Conservation (phyloP, 2,797 vertebrate species). For the Erethizon dorsatum region DNA sequence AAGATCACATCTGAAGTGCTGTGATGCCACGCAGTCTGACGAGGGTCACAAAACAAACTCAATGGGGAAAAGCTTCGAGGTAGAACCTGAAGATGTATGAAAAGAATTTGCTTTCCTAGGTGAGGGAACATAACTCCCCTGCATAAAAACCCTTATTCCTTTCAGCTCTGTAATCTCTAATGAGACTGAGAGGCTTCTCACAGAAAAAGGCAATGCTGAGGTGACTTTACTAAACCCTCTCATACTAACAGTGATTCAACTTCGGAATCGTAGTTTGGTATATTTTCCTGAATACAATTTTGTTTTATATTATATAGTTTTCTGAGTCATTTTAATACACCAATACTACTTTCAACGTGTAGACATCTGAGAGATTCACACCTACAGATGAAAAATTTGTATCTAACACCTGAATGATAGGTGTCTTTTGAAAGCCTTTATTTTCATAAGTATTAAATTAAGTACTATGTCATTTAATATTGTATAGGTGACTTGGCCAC, state of each 20-base stretch:
- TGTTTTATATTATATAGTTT: constrained; percentile 18
- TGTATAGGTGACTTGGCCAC: not conserved
- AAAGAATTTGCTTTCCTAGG: constrained; percentile 8
- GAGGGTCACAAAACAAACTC: not conserved
- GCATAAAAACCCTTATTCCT: not conserved
- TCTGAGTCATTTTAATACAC: not conserved
- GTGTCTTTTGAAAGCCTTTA: not conserved
- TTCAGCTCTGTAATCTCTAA: not conserved
- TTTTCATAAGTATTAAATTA: constrained; percentile 10
- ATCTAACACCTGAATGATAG: not conserved
- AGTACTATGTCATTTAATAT: not conserved
- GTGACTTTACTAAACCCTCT: not conserved
- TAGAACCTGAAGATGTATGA: not conserved
- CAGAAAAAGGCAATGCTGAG: not conserved
- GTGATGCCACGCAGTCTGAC: not conserved
- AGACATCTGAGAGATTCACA: not conserved
- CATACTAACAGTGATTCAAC: not conserved
- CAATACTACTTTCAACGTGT: constrained; percentile 5
- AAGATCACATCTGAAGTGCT: not conserved
- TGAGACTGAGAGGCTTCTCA: not conserved
- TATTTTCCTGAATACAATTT: not conserved
- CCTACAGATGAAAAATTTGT: constrained; percentile 16
- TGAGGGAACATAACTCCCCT: not conserved
- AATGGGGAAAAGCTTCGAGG: not conserved
- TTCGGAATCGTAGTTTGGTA: not conserved